Base-by-base conservation (phyloP, 1,140 invertebrate genomes). In the Bombyx mori region DNA sequence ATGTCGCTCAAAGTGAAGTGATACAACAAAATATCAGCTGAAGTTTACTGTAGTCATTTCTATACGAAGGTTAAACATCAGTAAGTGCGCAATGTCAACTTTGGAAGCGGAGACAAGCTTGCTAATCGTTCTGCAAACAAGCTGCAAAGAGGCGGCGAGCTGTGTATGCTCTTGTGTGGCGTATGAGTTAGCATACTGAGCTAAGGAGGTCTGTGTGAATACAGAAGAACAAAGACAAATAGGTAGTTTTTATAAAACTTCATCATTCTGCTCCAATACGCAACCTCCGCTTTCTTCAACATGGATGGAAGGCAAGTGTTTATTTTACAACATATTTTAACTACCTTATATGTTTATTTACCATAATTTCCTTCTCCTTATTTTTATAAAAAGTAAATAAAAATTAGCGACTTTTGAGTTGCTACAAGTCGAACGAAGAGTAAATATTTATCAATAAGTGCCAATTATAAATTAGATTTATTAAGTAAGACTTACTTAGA, bases 101-200 rank as follows among this genome's bases (percentile, higher is more conserved):
- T 80, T 76, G 71, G 77, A 52, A 74, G 71, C 72, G 73, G 77
- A 70, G 66, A 79, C 74, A 73, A 77, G 61, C 48, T 69, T 77
- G 81, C 65, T 86, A 86, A 86, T 86, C 83, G 75, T 68, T 77
- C 59, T 74, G 67, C 81, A 86, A 86, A 84, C 71, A 86, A 59
- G 62, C 66, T 77, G 69, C 72, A 81, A 75, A 66, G 66, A 65
- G 61, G 71, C 65, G 63, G 64, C 68, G 69, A 71, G 71, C 61
- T 73, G 68, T 71, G 68, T 75, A 60, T 61, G 60, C 62, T 56
- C 56, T 62, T 78, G 74, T 82, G 69, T 84, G 73, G 68, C 65
- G 65, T 68, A 65, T 66, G 68, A 71, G 65, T 84, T 84, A 84
- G 73, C 72, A 73, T 63, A 73, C 66, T 66, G 62, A 67, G 56